phyloP scores from a whole-genome alignment of 2,113 vertebrate genomes.

The Limnothrissa miodon region DNA sequence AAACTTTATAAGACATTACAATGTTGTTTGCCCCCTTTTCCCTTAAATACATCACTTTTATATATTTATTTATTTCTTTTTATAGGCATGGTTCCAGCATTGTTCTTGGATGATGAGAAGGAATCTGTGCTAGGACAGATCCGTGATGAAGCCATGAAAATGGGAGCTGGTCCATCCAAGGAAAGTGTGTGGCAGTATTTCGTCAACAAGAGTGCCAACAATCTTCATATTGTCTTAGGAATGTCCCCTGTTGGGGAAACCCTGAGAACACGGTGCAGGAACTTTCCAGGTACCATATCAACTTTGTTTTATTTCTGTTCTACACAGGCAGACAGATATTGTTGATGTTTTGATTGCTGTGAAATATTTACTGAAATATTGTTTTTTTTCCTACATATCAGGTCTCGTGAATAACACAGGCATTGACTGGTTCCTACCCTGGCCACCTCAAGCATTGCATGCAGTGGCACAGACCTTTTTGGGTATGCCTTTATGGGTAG shows the following conservation, averaged over 20 bases:
- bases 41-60: no score
- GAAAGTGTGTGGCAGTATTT: conserved; percentile 94
- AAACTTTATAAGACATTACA: no score
- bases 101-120: conserved; percentile 92
- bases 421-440: conserved; percentile 96
- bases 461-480: conserved; percentile 89
- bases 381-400: conserved; percentile 51
- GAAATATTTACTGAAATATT: conserved; percentile 21
- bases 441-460: conserved; percentile 87
- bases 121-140: conserved; percentile 80
- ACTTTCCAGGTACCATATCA: conserved; percentile 85
- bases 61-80: neutral
- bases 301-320: neutral
- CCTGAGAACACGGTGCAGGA: conserved; percentile 87
- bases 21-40: no score
- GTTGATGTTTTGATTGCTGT: neutral
- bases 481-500: conserved; percentile 67
- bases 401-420: conserved; percentile 96
- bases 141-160: conserved; percentile 78
- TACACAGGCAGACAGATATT: neutral
- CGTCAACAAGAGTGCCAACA: conserved; percentile 86
- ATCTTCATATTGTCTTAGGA: conserved; percentile 89
- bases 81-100: conserved; percentile 90
- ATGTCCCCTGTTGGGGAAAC: conserved; percentile 92
- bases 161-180: conserved; percentile 77